Evolutionary conservation across 37 sponge, comb jelly and placozoan genomes (phyloP).

Genomic region (Halichondria panicea): DNA sequence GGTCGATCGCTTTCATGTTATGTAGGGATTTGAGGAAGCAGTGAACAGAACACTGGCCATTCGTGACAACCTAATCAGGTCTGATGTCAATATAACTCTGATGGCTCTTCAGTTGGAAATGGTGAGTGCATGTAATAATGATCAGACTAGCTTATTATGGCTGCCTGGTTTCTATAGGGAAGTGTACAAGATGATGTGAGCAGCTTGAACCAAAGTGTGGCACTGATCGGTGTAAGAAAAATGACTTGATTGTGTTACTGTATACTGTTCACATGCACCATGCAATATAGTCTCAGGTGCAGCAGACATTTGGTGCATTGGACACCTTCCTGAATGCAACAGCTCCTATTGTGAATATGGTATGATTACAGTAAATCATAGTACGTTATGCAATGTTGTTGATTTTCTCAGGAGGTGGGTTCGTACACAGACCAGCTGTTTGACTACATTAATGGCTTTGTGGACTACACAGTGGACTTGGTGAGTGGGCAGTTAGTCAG

Average conservation of each 20-base stretch:
- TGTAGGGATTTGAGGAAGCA: background rate
- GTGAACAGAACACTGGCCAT: background rate
- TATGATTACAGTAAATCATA: background rate
- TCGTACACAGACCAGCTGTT: background rate
- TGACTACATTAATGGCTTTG: background rate
- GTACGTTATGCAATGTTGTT: background rate
- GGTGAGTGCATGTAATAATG: background rate
- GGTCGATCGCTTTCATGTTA: background rate
- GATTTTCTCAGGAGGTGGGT: background rate
- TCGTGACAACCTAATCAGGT: background rate
- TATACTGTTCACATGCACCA: no score
- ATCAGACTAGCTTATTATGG: background rate
- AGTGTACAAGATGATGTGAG: no score
- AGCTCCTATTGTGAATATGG: background rate
- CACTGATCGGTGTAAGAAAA: no score
- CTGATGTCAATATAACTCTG: background rate
- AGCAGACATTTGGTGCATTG: background rate
- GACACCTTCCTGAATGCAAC: background rate
- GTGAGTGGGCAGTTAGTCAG: background rate
- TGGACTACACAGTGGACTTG: slow-evolving; percentile 1
- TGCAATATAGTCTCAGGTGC: background rate
- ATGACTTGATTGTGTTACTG: no score
- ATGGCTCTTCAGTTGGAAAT: background rate
- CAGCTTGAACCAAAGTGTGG: no score
- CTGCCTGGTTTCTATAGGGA: background rate